Evolutionary conservation across 2,113 vertebrate genomes (phyloP).

Genomic region (Cromileptes altivelis): DNA sequence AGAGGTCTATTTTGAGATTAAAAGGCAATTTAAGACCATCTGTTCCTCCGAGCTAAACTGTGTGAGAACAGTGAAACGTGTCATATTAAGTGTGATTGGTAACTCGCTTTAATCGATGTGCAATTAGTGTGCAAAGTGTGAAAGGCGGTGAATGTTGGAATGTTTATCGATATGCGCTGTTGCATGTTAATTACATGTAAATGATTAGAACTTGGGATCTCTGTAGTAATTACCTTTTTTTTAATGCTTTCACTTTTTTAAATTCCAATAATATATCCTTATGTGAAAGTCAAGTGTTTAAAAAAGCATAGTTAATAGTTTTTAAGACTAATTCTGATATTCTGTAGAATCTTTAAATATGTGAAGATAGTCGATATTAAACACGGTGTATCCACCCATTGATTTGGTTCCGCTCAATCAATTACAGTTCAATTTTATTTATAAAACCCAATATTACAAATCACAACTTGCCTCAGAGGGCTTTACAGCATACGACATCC

Average conservation of each 20-base stretch:
- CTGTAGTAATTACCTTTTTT: neutral
- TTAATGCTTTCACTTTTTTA: neutral
- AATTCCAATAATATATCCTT: neutral
- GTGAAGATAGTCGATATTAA: too few relatives aligned
- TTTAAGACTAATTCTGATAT: too few relatives aligned
- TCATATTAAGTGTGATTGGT: constrained; percentile 57
- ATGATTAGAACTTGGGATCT: constrained; percentile 29
- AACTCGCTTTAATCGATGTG: constrained; percentile 55
- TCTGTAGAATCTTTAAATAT: too few relatives aligned
- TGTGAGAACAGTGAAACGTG: constrained; percentile 39
- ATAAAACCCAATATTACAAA: too few relatives aligned
- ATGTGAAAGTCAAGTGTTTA: neutral
- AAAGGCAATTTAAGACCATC: constrained; percentile 48
- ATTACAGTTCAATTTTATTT: too few relatives aligned
- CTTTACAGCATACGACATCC: too few relatives aligned
- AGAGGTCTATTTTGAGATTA: constrained; percentile 45
- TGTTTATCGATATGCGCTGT: constrained; percentile 43
- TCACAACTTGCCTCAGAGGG: too few relatives aligned
- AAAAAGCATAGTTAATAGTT: too few relatives aligned
- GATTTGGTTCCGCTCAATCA: too few relatives aligned
- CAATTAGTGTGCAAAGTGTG: constrained; percentile 54
- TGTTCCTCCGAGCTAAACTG: constrained; percentile 37
- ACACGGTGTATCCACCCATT: too few relatives aligned
- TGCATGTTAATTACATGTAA: constrained; percentile 60
- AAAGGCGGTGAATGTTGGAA: constrained; percentile 5